Percentiles rank a stretch among this genome's conserved stretches.
Conservation (phyloP, 1,140 invertebrate species). For the Drosophila carrolli region DNA sequence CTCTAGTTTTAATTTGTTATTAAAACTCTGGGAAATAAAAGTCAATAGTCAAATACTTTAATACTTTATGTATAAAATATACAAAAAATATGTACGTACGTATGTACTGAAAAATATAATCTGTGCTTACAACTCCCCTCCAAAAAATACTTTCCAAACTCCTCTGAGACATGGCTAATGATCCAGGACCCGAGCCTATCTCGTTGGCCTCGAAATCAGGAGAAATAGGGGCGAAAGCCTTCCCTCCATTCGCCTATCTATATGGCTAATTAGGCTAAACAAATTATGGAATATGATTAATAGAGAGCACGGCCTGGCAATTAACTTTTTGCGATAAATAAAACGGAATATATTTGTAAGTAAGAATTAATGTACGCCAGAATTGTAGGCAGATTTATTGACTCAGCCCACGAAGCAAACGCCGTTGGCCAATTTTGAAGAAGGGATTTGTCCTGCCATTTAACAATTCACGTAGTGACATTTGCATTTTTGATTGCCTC, state of each 20-base stretch:
- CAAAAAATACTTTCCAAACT: slow-evolving; percentile 10
- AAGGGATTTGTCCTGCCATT: slow-evolving; percentile 46
- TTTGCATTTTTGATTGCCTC: slow-evolving; percentile 78
- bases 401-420: neutral
- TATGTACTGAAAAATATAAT: no score
- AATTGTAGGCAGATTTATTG: slow-evolving; percentile 60
- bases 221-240: neutral
- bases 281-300: slow-evolving; percentile 78
- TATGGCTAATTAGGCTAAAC: slow-evolving; percentile 74
- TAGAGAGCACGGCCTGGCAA: slow-evolving; percentile 70
- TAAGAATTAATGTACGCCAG: slow-evolving; percentile 42
- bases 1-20: no score
- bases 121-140: neutral
- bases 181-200: neutral
- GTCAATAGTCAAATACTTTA: no score
- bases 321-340: slow-evolving; percentile 73
- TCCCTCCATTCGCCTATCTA: slow-evolving; percentile 2
- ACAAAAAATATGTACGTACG: no score
- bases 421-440: slow-evolving; percentile 8
- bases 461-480: slow-evolving; percentile 70
- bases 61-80: no score
- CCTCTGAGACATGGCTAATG: slow-evolving; percentile 8
- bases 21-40: no score
- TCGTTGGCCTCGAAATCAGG: neutral
- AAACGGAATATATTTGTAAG: slow-evolving; percentile 21